Base-by-base conservation (phyloP, 1,140 invertebrate species). In the Musca vetustissima region DNA sequence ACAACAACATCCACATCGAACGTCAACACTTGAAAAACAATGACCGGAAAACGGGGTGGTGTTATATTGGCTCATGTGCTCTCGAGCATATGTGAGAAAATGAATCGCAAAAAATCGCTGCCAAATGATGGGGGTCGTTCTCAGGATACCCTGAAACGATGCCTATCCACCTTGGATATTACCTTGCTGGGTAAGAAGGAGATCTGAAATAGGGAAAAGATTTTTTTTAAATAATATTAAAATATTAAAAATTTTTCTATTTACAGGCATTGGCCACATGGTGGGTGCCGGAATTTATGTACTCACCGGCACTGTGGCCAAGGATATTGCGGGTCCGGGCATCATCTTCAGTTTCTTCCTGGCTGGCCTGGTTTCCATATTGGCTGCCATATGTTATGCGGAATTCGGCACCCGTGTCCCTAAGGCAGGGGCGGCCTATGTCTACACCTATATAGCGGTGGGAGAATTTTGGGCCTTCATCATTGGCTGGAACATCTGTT, bases 391-490 rank as follows among this genome's bases (percentile, higher is more conserved):
- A 0, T 97, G 95, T 77, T 97, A 97, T 76, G 94, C 94, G 6
- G 96, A 98, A 83, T 95, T 97, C 57, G 92, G 93, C 0, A 92
- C 94, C 0, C 87, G 93, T 49, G 90, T 97, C 57, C 96, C 95
- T 0, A 91, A 93, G 81, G 92, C 94, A 17, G 95, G 95, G 1
- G 94, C 93, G 2, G 94, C 94, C 1, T 98, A 98, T 76, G 88
- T 93, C 19, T 95, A 95, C 76, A 93, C 93, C 1, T 95, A 95
- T 75, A 90, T 95, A 36, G 92, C 91, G 36, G 87, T 97, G 57
- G 95, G 95, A 2, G 96, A 98, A 83, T 92, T 97, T 74, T 96
- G 92, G 91, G 95, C 95, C 0, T 98, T 97, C 75, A 89, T 97
- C 28, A 95, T 97, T 72, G 96, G 95, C 17, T 97, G 95, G 95